These are phyloP conservation scores for Noctua pronuba DNA, from an alignment of 2,888 invertebrate genomes.

Conservation along the genomic window DNA sequence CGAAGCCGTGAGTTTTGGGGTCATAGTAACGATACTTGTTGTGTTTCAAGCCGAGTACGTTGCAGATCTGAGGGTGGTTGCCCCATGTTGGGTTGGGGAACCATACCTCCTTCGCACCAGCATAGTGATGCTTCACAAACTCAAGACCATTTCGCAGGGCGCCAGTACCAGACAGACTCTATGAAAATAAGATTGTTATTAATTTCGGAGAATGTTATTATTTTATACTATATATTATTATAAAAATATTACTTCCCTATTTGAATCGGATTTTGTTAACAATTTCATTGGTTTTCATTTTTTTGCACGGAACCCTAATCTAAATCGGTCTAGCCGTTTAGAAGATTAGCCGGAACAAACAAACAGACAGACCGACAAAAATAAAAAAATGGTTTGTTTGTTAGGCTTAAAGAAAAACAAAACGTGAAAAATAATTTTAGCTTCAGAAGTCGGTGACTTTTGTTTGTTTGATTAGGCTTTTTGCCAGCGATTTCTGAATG, in stretches of 20 bases:
- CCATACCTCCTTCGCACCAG: conserved; percentile 95
- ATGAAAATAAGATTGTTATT: conserved; percentile 75
- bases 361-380: too few relatives aligned
- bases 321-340: too few relatives aligned
- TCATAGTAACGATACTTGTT: conserved; percentile 98
- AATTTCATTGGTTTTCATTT: too few relatives aligned
- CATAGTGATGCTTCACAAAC: conserved; percentile 95
- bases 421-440: neutral
- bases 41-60: conserved; percentile 95
- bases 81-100: conserved; percentile 99
- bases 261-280: too few relatives aligned
- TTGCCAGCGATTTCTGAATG: too few relatives aligned
- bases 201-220: neutral
- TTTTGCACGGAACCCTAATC: too few relatives aligned
- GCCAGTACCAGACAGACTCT: conserved; percentile 99
- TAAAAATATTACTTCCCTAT: too few relatives aligned
- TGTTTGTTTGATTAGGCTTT: too few relatives aligned
- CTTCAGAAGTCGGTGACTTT: too few relatives aligned
- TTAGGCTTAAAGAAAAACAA: neutral
- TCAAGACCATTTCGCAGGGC: conserved; percentile 97
- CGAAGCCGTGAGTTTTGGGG: conserved; percentile 97
- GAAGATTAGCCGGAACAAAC: too few relatives aligned
- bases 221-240: neutral
- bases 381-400: too few relatives aligned
- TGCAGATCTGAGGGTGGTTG: conserved; percentile 98